These are phyloP conservation scores for Willisornis vidua DNA, from an alignment of 2,113 vertebrate species.

Conservation along the genomic window DNA sequence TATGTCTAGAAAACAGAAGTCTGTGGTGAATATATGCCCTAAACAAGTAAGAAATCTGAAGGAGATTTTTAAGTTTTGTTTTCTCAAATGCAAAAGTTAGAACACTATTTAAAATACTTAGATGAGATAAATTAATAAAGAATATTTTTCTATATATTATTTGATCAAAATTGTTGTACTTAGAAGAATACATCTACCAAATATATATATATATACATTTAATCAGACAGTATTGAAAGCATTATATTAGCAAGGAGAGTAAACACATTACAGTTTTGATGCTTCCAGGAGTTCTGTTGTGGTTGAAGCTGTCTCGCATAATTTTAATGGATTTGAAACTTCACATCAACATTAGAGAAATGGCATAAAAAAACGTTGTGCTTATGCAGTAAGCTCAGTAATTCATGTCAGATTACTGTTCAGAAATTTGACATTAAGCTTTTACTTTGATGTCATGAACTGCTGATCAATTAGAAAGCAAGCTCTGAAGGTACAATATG, in stretches of 20 bases:
- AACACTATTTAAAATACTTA: not conserved
- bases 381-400: not conserved
- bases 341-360: not conserved
- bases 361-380: not conserved
- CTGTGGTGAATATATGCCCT: not conserved
- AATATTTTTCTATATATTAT: not conserved
- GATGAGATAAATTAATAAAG: not conserved
- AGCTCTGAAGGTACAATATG: not conserved
- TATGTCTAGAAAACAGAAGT: not conserved
- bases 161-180: not conserved
- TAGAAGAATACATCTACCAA: not conserved
- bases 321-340: not conserved
- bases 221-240: not conserved
- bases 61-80: not conserved
- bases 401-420: not conserved
- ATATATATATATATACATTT: not conserved
- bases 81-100: not conserved
- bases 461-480: constrained; percentile 17
- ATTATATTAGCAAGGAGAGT: not conserved
- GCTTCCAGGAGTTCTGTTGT: not conserved
- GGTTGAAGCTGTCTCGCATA: not conserved
- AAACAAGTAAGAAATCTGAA: not conserved
- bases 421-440: constrained; percentile 3
- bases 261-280: not conserved
- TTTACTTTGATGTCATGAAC: constrained; percentile 14